phyloP scores from a whole-genome alignment of 2,888 invertebrate genomes.

The Alcis repandata region DNA sequence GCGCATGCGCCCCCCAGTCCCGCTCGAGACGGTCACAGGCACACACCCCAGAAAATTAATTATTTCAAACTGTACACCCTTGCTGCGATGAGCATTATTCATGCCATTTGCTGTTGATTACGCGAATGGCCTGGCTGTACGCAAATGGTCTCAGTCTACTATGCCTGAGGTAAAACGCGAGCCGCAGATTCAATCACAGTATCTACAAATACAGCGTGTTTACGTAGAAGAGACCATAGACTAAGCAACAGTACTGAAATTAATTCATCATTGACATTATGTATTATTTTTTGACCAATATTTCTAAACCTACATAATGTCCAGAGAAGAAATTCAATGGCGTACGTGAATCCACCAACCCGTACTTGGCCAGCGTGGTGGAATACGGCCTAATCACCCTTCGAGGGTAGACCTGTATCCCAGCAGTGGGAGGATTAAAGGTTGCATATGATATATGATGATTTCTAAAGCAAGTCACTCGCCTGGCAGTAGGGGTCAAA shows the following conservation, averaged over 20 bases:
- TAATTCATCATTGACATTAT: not conserved
- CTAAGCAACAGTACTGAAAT: not conserved
- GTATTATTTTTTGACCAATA: no score
- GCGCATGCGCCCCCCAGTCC: conserved; percentile 70
- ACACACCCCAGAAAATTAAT: conserved; percentile 81
- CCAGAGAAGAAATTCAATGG: no score
- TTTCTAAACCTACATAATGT: no score
- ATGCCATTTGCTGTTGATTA: conserved; percentile 66
- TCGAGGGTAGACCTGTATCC: no score
- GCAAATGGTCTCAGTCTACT: conserved; percentile 12
- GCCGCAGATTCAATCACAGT: conserved; percentile 10
- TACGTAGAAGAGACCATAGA: not conserved
- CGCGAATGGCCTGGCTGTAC: conserved; percentile 32
- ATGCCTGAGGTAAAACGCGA: conserved; percentile 6
- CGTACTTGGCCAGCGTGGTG: no score
- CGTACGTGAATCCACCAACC: no score
- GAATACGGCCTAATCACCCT: no score
- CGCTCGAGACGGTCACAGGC: conserved; percentile 67
- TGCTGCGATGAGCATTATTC: conserved; percentile 66
- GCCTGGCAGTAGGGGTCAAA: no score
- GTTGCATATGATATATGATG: no score
- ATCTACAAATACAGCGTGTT: not conserved
- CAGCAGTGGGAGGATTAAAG: no score
- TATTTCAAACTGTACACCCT: conserved; percentile 72
- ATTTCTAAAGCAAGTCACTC: no score